Base-by-base conservation (phyloP, 2,113 vertebrate species). In the Zosterops pallidus region DNA sequence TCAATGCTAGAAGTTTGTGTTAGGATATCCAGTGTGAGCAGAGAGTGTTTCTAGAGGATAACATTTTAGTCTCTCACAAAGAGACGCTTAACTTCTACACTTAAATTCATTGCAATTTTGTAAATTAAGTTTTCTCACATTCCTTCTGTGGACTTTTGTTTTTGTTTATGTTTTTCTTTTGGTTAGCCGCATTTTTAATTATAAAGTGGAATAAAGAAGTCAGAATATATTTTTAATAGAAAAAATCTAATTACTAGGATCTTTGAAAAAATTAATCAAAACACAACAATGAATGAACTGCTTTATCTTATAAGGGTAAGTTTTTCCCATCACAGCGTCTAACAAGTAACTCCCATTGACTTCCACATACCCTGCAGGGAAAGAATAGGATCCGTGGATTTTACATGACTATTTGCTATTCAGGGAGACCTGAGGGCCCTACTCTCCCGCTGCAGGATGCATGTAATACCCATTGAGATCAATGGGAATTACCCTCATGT, bases 391-490 rank as follows among this genome's bases (percentile, higher is more conserved):
- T 68, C 89, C 11, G 19, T 76, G 89, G 92, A 92, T 97, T 94
- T 96, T 92, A 71, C 92, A 96, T 70, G 82, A 90, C 80, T 91
- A 28, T 95, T 89, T 93, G 82, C 83, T 88, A 92, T 94, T 97
- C 93, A 93, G 65, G n/a, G 79, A 95, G 90, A 94, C 82, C 90
- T 74, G 64, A 92, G 85, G 94, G 88, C 69, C 90, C 92, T 89
- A 96, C 84, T 92, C 76, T 72, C 93, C 86, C 81, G 0, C 95
- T 95, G 92, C 92, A 94, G 91, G 95, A 97, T 46, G 69, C 84
- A 24, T 91, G 93, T 92, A 97, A 95, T 95, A 92, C 92, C 91
- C 94, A 90, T 70, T 94, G 92, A 94, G 83, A 89, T 90, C 86
- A 90, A 83, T 77, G 82, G 92, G 91, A 97, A 96, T 96, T 88